phyloP scores from a whole-genome alignment of 35 echinoderm and acorn worm species.

The Heliocidaris erythrogramma region DNA sequence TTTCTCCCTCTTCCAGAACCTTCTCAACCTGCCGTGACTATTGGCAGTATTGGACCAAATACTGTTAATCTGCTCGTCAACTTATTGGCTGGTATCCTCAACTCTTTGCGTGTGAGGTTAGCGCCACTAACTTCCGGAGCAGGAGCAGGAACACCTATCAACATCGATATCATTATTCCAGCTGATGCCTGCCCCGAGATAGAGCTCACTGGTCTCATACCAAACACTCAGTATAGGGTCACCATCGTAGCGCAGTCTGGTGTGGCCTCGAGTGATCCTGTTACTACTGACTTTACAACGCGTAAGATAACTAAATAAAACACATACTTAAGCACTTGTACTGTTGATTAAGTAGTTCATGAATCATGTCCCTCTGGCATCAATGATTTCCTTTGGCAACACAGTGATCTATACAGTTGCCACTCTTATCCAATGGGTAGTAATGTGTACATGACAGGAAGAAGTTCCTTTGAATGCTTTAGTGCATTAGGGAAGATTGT shows the following conservation, averaged over 20 bases:
- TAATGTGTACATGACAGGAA: too few species aligned
- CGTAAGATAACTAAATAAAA: slow-evolving; percentile 24
- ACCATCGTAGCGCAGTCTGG: slow-evolving; percentile 36
- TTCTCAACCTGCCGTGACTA: neutral
- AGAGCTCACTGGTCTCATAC: slow-evolving; percentile 52
- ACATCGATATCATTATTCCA: slow-evolving; percentile 38
- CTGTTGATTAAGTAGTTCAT: neutral
- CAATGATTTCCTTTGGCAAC: neutral
- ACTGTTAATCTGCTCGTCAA: neutral
- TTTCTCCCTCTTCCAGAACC: slow-evolving; percentile 43
- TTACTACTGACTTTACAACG: slow-evolving; percentile 39
- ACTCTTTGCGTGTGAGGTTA: neutral
- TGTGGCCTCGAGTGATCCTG: slow-evolving; percentile 17
- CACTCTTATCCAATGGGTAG: too few species aligned
- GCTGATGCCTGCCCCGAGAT: slow-evolving; percentile 62
- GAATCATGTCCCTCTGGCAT: neutral
- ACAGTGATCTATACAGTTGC: neutral
- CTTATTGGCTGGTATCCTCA: neutral
- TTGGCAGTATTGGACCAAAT: neutral
- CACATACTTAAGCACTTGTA: too few species aligned
- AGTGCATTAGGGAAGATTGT: too few species aligned
- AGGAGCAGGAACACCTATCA: slow-evolving; percentile 51
- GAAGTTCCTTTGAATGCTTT: too few species aligned
- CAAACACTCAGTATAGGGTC: slow-evolving; percentile 52
- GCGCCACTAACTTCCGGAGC: neutral